Percentiles rank a stretch among this genome's conserved stretches.
Conservation (phyloP, 2,797 vertebrate species). For the Cossypha heuglini region DNA sequence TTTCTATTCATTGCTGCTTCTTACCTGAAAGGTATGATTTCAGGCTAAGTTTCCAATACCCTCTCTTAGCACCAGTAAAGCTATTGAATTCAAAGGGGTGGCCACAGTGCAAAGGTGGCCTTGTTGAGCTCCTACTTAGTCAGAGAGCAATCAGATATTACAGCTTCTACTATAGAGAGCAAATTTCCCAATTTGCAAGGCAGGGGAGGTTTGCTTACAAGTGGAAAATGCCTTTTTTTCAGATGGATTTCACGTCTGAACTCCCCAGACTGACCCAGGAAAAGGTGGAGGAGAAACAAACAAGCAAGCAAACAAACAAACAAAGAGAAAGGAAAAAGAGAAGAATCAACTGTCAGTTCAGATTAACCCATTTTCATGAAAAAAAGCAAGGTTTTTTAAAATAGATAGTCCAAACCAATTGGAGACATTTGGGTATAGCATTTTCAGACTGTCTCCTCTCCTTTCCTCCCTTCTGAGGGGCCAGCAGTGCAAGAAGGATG, state of each 20-base stretch:
- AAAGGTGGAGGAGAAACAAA: background rate
- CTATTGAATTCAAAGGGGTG: background rate
- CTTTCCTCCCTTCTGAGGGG: background rate
- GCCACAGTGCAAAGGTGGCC: background rate
- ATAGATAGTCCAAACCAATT: background rate
- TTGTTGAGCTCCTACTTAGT: background rate
- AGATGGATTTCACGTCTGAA: background rate
- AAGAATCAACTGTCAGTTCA: background rate
- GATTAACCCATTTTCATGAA: background rate
- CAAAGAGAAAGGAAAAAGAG: background rate
- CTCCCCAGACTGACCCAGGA: background rate
- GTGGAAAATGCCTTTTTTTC: background rate
- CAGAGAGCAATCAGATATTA: background rate
- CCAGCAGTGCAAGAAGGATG: background rate
- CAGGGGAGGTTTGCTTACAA: background rate
- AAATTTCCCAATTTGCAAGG: background rate
- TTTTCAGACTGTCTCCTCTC: background rate
- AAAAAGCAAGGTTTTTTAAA: background rate
- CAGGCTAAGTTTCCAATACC: background rate
- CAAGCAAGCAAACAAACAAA: background rate
- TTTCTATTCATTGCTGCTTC: conserved; percentile 22
- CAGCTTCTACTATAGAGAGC: background rate
- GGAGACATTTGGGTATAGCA: background rate
- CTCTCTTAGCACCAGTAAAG: background rate
- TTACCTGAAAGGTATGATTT: conserved; percentile 30